A percentile compares a stretch with the other conserved stretches of the same genome.
Conservation (phyloP, 2,888 invertebrate species). For the Rhamphomyia laevipes region DNA sequence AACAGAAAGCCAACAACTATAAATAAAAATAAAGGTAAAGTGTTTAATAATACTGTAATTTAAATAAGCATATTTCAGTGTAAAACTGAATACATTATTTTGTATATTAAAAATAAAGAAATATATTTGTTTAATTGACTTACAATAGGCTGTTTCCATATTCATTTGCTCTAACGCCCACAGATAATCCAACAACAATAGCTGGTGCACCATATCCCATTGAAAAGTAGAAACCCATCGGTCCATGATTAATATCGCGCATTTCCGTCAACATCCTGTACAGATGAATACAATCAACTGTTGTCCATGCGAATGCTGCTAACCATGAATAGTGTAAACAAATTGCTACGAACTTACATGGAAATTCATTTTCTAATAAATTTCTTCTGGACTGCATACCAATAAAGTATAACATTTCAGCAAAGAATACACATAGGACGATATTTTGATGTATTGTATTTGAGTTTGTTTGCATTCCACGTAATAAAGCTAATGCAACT, state of each 20-base stretch:
- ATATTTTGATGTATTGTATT: constrained; percentile 91
- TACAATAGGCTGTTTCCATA: constrained; percentile 91
- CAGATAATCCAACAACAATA: constrained; percentile 78
- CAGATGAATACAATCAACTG: constrained; percentile 84
- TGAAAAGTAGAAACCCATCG: constrained; percentile 83
- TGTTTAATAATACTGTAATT: not conserved
- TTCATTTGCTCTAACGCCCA: constrained; percentile 86
- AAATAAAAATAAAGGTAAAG: constrained; percentile 15
- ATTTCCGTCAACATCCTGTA: constrained; percentile 91
- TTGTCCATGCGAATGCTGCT: constrained; percentile 80
- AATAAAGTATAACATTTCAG: constrained; percentile 73
- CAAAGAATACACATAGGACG: constrained; percentile 78
- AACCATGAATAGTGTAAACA: constrained; percentile 89
- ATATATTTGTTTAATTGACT: constrained; percentile 42
- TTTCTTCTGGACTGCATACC: constrained; percentile 73
- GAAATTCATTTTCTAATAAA: constrained; percentile 75
- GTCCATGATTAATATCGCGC: constrained; percentile 91
- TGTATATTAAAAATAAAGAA: not conserved
- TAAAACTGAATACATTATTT: not conserved
- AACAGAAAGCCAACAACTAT: constrained; percentile 88
- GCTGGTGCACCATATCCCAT: constrained; percentile 89
- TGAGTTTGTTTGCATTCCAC: constrained; percentile 80
- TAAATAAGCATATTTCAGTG: not conserved
- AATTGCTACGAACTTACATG: constrained; percentile 82
- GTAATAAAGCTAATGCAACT: constrained; percentile 65